These are phyloP conservation scores for Abramis brama DNA, from an alignment of 2,113 vertebrate species.

Conservation along the genomic window DNA sequence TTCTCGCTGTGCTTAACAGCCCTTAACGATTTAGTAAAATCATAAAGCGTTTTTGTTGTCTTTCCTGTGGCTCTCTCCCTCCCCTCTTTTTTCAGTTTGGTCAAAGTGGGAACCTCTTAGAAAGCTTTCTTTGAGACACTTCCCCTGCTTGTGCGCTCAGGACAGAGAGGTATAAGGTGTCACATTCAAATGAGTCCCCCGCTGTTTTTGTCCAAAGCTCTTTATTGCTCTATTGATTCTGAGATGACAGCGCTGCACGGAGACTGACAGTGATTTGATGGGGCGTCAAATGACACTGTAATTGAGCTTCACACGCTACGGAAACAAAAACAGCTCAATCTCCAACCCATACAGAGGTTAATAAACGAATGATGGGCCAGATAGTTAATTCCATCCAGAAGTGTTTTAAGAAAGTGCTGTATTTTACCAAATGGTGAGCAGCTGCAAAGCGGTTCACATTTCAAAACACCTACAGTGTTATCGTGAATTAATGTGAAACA, in stretches of 20 bases:
- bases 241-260: conserved; percentile 17
- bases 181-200: conserved; percentile 18
- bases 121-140: conserved; percentile 14
- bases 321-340: conserved; percentile 25
- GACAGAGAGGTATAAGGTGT: conserved; percentile 6
- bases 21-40: neutral
- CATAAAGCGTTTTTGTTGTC: neutral
- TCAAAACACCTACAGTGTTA: neutral
- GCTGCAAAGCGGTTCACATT: neutral
- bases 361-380: neutral
- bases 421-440: neutral
- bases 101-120: neutral
- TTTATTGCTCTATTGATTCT: conserved; percentile 39
- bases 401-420: conserved; percentile 3
- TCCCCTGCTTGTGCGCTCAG: neutral
- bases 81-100: neutral
- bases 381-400: neutral
- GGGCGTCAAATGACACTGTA: conserved; percentile 34
- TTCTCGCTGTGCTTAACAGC: neutral
- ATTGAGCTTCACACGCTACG: conserved; percentile 15
- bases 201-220: conserved; percentile 28
- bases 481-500: too few relatives aligned
- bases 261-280: conserved; percentile 34
- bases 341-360: neutral
- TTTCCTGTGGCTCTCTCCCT: neutral